Base-by-base conservation (phyloP, 2,888 invertebrate species). In the Nipponacmea schrenckii region DNA sequence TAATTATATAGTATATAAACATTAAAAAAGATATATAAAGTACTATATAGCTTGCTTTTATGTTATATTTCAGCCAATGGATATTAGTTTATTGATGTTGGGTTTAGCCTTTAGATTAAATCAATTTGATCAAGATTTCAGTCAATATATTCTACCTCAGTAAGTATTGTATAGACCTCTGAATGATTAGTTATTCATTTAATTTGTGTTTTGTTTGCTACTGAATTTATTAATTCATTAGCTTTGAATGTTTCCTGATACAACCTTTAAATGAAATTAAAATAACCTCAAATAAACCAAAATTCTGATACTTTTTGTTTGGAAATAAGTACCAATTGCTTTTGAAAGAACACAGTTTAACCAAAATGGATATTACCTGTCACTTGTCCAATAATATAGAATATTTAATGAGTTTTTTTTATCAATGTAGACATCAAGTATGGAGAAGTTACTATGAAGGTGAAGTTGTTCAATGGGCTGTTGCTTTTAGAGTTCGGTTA, bases 41-140 rank as follows among this genome's bases (percentile, higher is more conserved):
- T n/a, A n/a, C n/a, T n/a, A n/a, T n/a, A n/a, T n/a, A n/a, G n/a
- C n/a, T n/a, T n/a, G n/a, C n/a, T 7, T n/a, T 14, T 20, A 1
- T 24, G 8, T 56, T 56, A 2, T 56, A 14, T 56, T 56, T 56
- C 14, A 56, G 56, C 56, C 56, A 17, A 67, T 27, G 26, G 79
- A 81, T 68, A 82, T 86, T 39, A 80, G 84, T 75, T 76, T 80
- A 17, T 75, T 80, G 56, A 80, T 85, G 83, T 74, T 85, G 31
- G 84, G 84, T 63, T 71, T 86, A 65, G 83, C 80, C 0, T 85
- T 84, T 73, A 75, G 85, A 46, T 76, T 86, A n/a, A 81, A 83
- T 62, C 81, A 84, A 64, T 77, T 86, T 24, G 86, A 86, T 68
- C 71, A 78, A 46, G 84, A 84, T 71, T 86, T 85, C 84, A 67